Base-by-base conservation (phyloP, 2,113 vertebrate genomes). In the Calyptomena viridis region DNA sequence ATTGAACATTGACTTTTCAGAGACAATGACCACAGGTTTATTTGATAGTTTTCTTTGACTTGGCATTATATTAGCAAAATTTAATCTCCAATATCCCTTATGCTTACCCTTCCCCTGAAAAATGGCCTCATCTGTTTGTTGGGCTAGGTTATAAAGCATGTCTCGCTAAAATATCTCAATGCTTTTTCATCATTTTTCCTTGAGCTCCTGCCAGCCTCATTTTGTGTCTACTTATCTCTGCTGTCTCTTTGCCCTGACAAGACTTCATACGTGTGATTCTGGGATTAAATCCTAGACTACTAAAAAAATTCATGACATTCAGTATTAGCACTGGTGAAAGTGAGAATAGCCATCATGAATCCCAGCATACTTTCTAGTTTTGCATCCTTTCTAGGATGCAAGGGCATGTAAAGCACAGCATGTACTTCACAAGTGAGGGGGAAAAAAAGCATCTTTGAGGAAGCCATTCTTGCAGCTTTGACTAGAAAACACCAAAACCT, bases 41-140 rank as follows among this genome's bases (percentile, higher is more conserved):
- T 97, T 90, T 67, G 74, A 91, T 35, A 79, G 87, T 69, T 87
- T 40, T 49, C 84, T 96, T 58, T 92, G 63, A 68, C 74, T 84
- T 84, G 42, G 73, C 72, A 91, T 93, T 56, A 78, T 50, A 84
- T 88, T 93, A 81, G 63, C 78, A 71, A 95, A 95, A 95, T 91
- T 87, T 77, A 77, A 96, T 90, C 91, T 73, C 81, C 67, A 72
- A 33, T 75, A 66, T 62, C 39, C 47, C 68, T 89, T 77, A 64
- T 53, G 59, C 52, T 95, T 59, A 77, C 46, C 66, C 55, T 90
- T 71, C 46, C 55, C 42, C 84, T 77, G 59, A 69, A 47, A 87
- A 79, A 63, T 25, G 56, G 69, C 69, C 87, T 95, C 81, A 75
- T 75, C 79, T 88, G 18, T 40, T 75, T 27, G 60, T 4, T 56